Evolutionary conservation across 2,888 invertebrate genomes (phyloP).

Genomic region (Eutolmus rufibarbis): DNA sequence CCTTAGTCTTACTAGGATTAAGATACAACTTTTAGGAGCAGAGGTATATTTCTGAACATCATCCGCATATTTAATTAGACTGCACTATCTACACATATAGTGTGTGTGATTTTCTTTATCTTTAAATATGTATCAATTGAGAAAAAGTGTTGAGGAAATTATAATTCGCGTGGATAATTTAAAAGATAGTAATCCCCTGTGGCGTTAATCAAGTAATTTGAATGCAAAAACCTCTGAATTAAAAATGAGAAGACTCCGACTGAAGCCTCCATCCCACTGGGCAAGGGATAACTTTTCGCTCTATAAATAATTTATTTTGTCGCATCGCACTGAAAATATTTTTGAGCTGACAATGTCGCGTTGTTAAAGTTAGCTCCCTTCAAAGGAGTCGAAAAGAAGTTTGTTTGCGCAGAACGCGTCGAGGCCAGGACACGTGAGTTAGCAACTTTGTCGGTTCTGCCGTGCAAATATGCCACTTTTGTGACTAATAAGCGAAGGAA

Average conservation of each 20-base stretch:
- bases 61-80: no score
- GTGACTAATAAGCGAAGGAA: background rate
- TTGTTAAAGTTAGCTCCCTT: background rate
- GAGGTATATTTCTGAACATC: no score
- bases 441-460: background rate
- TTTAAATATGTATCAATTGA: background rate
- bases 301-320: background rate
- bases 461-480: background rate
- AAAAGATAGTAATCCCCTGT: background rate
- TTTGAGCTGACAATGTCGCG: background rate
- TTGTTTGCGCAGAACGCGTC: background rate
- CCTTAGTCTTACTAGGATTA: no score
- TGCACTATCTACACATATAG: no score
- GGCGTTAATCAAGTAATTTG: background rate
- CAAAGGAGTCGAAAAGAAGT: background rate
- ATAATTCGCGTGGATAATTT: background rate
- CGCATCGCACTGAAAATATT: background rate
- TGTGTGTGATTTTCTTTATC: background rate
- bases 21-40: no score
- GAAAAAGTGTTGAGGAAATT: background rate
- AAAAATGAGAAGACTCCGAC: background rate
- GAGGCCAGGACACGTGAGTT: background rate
- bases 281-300: background rate
- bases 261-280: background rate
- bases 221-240: background rate